These are phyloP conservation scores for Diceros bicornis DNA, from an alignment of 2,797 vertebrate genomes.

Conservation along the genomic window DNA sequence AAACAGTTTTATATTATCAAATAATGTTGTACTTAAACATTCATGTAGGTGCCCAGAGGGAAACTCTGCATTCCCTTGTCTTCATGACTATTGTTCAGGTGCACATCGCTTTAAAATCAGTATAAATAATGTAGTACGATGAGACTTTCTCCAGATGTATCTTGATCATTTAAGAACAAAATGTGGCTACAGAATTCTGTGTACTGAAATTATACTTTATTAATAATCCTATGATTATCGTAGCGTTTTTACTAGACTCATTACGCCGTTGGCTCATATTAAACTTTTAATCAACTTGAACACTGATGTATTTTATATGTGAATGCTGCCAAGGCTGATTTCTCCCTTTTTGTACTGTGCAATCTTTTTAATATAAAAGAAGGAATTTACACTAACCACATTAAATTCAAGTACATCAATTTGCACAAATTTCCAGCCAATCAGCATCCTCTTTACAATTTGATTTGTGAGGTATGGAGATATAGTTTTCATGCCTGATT, in stretches of 20 bases:
- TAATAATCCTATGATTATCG: not conserved
- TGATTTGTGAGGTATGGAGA: not conserved
- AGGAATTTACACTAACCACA: not conserved
- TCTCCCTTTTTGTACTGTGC: not conserved
- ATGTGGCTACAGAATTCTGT: not conserved
- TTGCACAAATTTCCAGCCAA: not conserved
- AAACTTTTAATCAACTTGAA: not conserved
- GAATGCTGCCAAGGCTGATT: not conserved
- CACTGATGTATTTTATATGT: not conserved
- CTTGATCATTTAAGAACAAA: slow-evolving; percentile 14
- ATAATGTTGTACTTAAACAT: not conserved
- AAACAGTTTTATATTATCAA: not conserved
- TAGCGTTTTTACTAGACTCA: not conserved
- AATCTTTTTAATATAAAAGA: not conserved
- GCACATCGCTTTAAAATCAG: not conserved
- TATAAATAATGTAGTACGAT: not conserved
- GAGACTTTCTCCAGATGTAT: not conserved
- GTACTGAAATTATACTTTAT: not conserved
- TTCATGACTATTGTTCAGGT: not conserved
- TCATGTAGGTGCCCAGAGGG: not conserved
- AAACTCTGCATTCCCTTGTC: not conserved
- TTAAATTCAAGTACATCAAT: not conserved
- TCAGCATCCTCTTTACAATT: not conserved
- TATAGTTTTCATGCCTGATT: not conserved
- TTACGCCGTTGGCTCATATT: not conserved